Conservation (phyloP, 2,888 invertebrate species). For the Drosophila paramelanica region DNA sequence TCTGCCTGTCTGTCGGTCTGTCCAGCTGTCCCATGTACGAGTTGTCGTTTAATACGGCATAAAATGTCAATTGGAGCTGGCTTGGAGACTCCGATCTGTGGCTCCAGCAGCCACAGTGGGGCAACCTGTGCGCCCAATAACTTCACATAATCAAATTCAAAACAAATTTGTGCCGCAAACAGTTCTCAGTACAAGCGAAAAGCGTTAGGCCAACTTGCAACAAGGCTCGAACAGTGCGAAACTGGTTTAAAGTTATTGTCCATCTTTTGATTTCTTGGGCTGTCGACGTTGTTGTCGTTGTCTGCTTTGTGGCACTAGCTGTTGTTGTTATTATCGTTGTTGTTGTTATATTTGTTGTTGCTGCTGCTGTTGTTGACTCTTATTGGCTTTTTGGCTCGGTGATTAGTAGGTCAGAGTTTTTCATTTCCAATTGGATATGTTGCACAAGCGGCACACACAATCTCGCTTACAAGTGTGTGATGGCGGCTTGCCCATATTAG, state of each 20-base stretch:
- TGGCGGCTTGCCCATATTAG: conserved; percentile 68
- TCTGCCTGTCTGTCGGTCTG: conserved; percentile 20
- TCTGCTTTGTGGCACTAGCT: conserved; percentile 58
- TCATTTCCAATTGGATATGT: conserved; percentile 81
- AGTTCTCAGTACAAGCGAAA: conserved; percentile 50
- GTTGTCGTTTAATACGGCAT: conserved; percentile 70
- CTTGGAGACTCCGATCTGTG: conserved; percentile 16
- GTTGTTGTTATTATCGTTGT: conserved; percentile 26
- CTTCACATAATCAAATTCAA: conserved; percentile 75
- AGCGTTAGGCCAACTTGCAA: conserved; percentile 58
- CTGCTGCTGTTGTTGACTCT: conserved; percentile 64
- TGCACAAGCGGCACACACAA: conserved; percentile 67
- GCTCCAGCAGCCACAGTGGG: conserved; percentile 12
- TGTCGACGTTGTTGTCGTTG: conserved; percentile 65
- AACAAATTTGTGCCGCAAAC: conserved; percentile 73
- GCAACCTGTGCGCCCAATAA: conserved; percentile 66
- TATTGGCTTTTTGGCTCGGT: conserved; percentile 80
- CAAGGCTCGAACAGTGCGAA: conserved; percentile 67
- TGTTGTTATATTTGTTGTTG: conserved; percentile 26
- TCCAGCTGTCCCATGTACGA: conserved; percentile 45
- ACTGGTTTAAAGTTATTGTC: conserved; percentile 81
- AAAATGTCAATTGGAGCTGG: conserved; percentile 76
- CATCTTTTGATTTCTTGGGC: conserved; percentile 80
- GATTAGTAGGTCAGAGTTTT: conserved; percentile 80
- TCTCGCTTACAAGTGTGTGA: conserved; percentile 61